Percentiles rank a stretch among this genome's conserved stretches.
phyloP scores from a whole-genome alignment of 2,888 invertebrate species.

The Malthinus seriepunctatus region DNA sequence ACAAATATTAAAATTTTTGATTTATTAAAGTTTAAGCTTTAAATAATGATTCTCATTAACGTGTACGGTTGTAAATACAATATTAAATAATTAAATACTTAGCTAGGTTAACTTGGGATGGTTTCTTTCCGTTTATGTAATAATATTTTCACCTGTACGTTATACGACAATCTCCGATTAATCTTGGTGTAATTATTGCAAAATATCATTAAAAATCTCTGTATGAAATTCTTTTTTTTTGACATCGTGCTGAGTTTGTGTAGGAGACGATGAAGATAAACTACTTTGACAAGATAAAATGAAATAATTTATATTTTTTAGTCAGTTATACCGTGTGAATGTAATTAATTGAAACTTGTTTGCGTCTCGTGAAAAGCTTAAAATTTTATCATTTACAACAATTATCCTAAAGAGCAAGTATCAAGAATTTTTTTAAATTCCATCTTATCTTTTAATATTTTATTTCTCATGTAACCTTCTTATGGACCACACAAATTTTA shows the following conservation, averaged over 20 bases:
- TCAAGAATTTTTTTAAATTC: no score
- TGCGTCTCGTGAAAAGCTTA: no score
- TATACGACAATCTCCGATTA: conserved; percentile 17
- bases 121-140: conserved; percentile 2
- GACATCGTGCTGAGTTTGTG: conserved; percentile 29
- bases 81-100: conserved; percentile 5
- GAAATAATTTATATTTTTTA: no score
- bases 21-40: conserved; percentile 1
- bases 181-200: conserved; percentile 19
- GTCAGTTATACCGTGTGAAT: not conserved
- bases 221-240: conserved; percentile 22
- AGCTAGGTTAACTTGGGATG: conserved; percentile 2
- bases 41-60: conserved; percentile 8
- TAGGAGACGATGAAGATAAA: conserved; percentile 29
- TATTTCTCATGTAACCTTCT: no score
- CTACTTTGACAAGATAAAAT: conserved; percentile 6
- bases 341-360: no score
- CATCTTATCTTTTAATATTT: no score
- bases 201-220: conserved; percentile 25
- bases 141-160: conserved; percentile 13
- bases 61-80: not conserved
- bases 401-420: no score
- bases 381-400: no score
- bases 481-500: no score
- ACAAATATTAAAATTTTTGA: not conserved